A percentile compares a stretch with the other conserved stretches of the same genome.
phyloP scores from a whole-genome alignment of 2,888 invertebrate genomes.

The Xylota segnis region DNA sequence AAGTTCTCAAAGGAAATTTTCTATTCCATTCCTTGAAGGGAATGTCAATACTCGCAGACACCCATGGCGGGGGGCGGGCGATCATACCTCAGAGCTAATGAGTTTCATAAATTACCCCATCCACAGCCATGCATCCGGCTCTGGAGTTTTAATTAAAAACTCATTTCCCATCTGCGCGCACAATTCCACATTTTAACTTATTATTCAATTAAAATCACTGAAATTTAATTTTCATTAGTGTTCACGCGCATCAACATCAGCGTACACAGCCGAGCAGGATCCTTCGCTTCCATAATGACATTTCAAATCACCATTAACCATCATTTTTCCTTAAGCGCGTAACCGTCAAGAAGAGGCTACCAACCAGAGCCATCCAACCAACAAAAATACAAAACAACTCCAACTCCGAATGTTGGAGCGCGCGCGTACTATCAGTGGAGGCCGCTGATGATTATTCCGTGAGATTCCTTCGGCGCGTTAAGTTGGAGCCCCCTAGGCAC shows the following conservation, averaged over 20 bases:
- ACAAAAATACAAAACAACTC: conserved; percentile 25
- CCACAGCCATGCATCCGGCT: conserved; percentile 13
- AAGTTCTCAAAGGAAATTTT: too few species aligned
- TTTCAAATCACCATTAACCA: conserved; percentile 76
- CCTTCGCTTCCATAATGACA: conserved; percentile 60
- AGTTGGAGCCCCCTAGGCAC: neutral
- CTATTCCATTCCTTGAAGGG: too few species aligned
- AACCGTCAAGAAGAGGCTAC: conserved; percentile 34
- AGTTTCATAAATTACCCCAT: conserved; percentile 26
- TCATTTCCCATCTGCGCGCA: conserved; percentile 61
- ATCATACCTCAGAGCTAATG: conserved; percentile 24
- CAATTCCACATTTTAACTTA: conserved; percentile 49
- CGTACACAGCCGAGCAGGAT: neutral
- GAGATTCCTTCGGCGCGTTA: conserved; percentile 50
- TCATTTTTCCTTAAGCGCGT: conserved; percentile 62
- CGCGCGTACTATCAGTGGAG: neutral
- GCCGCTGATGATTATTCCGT: conserved; percentile 51
- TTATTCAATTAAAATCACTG: conserved; percentile 70
- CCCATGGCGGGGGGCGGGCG: neutral
- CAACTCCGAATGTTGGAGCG: neutral
- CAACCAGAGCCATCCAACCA: neutral
- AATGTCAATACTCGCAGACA: too few species aligned
- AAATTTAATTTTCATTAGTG: conserved; percentile 72
- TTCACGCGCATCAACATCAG: conserved; percentile 38
- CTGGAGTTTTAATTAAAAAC: conserved; percentile 58